phyloP scores from a whole-genome alignment of 2,888 invertebrate genomes.

The Acleris literana region DNA sequence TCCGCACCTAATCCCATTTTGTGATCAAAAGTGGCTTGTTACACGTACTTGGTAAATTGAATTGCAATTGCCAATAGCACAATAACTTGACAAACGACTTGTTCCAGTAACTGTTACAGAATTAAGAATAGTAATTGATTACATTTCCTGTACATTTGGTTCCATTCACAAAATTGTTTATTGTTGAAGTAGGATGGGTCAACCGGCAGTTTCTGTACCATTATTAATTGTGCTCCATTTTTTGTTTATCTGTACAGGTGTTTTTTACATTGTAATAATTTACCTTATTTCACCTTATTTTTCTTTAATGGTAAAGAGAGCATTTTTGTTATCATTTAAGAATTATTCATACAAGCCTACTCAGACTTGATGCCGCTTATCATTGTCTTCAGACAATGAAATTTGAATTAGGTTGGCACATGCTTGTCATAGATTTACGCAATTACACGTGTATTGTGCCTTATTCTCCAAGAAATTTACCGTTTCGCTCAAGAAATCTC shows the following conservation, averaged over 20 bases:
- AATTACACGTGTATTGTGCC: background rate
- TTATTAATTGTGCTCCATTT: no score
- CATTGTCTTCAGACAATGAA: background rate
- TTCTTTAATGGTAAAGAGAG: no score
- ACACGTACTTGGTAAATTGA: conserved; percentile 45
- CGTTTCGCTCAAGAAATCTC: conserved; percentile 11
- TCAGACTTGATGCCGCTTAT: background rate
- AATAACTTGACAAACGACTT: conserved; percentile 52
- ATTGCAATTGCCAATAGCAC: conserved; percentile 47
- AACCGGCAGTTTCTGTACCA: conserved; percentile 1
- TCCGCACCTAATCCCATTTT: conserved; percentile 12
- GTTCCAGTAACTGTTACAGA: conserved; percentile 38
- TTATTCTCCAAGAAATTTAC: conserved; percentile 3
- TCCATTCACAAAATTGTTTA: conserved; percentile 20
- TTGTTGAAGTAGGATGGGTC: conserved; percentile 21
- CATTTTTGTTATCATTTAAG: background rate
- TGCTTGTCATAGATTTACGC: background rate
- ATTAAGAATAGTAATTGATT: conserved; percentile 57
- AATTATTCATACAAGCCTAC: background rate
- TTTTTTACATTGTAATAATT: no score
- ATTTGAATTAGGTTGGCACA: background rate
- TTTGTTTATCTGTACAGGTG: no score
- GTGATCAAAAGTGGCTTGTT: conserved; percentile 15
- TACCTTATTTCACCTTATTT: no score
- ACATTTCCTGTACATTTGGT: conserved; percentile 55